Percentiles rank a stretch among this genome's conserved stretches.
phyloP scores from a whole-genome alignment of 2,888 invertebrate species.

The Harpalus rufipes region DNA sequence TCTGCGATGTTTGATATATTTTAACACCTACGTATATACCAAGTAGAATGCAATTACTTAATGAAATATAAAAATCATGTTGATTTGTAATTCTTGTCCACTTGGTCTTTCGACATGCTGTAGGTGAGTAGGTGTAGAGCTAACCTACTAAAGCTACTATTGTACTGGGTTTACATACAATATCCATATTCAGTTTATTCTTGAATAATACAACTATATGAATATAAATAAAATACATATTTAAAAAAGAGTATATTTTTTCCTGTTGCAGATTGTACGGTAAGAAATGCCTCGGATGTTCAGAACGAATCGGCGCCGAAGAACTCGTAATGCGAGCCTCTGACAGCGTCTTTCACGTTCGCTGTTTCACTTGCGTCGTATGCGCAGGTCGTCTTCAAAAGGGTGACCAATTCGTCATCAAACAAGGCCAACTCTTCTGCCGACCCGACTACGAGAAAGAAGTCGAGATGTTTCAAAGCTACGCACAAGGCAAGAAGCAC shows the following conservation, averaged over 20 bases:
- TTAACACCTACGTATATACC: too few species aligned
- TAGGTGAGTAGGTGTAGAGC: too few species aligned
- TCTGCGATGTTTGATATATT: too few species aligned
- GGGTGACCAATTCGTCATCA: conserved; percentile 90
- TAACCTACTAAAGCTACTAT: too few species aligned
- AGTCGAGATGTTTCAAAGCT: conserved; percentile 85
- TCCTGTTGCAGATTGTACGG: conserved; percentile 81
- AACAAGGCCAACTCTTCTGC: conserved; percentile 88
- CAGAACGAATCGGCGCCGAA: conserved; percentile 84
- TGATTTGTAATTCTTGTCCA: too few species aligned
- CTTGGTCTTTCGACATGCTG: too few species aligned
- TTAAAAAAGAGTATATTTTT: not conserved
- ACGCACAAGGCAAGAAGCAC: conserved; percentile 77
- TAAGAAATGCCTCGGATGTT: conserved; percentile 87
- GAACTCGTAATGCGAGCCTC: conserved; percentile 89
- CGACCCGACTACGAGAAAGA: conserved; percentile 90
- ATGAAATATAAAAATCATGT: too few species aligned
- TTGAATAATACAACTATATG: too few species aligned
- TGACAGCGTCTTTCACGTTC: conserved; percentile 87
- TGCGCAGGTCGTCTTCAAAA: conserved; percentile 88
- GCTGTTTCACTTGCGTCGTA: conserved; percentile 89
- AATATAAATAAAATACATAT: too few species aligned
- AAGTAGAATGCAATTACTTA: too few species aligned
- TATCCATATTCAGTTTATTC: too few species aligned
- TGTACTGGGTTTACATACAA: too few species aligned